phyloP scores from a whole-genome alignment of 2,888 invertebrate genomes.

The Herminia tarsipennalis region DNA sequence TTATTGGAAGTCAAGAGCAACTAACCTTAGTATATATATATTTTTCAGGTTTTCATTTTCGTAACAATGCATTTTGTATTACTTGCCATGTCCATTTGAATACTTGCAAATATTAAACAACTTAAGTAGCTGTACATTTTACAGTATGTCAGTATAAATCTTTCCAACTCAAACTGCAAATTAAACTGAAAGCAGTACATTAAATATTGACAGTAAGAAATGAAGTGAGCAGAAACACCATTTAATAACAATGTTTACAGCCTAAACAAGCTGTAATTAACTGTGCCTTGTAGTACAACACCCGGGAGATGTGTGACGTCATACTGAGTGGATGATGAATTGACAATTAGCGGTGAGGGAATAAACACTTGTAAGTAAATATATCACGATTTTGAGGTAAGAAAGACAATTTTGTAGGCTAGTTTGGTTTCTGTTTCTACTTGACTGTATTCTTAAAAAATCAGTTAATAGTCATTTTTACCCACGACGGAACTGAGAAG shows the following conservation, averaged over 20 bases:
- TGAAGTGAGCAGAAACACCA: background rate
- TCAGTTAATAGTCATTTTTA: too few relatives aligned
- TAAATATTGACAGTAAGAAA: background rate
- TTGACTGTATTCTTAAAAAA: too few relatives aligned
- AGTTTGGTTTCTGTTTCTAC: too few relatives aligned
- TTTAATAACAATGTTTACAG: conserved; percentile 14
- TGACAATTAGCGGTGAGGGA: conserved; percentile 14
- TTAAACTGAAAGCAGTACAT: background rate
- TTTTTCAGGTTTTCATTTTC: too few relatives aligned
- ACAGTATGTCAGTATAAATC: background rate
- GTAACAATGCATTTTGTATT: too few relatives aligned
- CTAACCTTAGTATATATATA: too few relatives aligned
- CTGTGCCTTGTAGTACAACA: conserved; percentile 23
- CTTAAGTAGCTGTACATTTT: too few relatives aligned
- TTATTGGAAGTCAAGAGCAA: too few relatives aligned
- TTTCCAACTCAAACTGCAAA: background rate
- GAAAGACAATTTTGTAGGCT: too few relatives aligned
- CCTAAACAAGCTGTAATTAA: conserved; percentile 29
- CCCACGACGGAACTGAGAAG: too few relatives aligned
- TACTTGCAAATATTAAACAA: too few relatives aligned
- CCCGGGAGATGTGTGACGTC: conserved; percentile 15
- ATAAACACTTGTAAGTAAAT: conserved; percentile 1
- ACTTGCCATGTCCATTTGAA: too few relatives aligned
- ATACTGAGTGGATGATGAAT: conserved; percentile 16
- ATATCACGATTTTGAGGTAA: background rate